Base-by-base conservation (phyloP, 2,888 invertebrate species). In the Glyphotaelius pellucidus region DNA sequence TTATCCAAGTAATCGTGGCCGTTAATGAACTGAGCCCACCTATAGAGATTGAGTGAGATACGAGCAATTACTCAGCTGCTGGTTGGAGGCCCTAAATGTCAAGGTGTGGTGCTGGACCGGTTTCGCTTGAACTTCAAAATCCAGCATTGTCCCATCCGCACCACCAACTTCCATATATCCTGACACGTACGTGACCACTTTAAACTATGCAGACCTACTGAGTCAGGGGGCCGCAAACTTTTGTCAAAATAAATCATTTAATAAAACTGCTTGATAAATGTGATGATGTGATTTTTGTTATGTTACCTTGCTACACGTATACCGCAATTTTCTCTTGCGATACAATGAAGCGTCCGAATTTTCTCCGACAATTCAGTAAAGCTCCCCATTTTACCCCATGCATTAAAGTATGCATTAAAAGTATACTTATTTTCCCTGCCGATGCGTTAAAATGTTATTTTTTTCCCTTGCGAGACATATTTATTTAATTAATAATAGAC, bases 71-170 rank as follows among this genome's bases (percentile, higher is more conserved):
- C 32, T 83, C 83, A 38, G 83, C 25, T 35, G 83, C 35, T 83
- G 32, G 35, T 83, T 2, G 25, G 19, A 67, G 25, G 25, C 85
- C 35, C 30, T 19, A 87, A 87, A 87, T 87, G 87, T 87, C 87
- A 87, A 87, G 87, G 87, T 67, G 52, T 67, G 31, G 52, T 87
- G 52, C 47, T 47, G 25, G 32, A 12, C 52, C 67, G 87, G 87
- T 32, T 87, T 87, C 52, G 19, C 87, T 87, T 87, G 87, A 87
- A 87, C 87, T 87, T 87, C 87, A 87, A 86, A 86, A 83, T 35
- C 35, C 38, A 30, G 30, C 35, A 86, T 86, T 42, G 81, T 81
- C 81, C 32, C 32, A 81, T 81, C 31, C 19, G 19, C 19, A 52
- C 52, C 52, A 52, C 14, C 52, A 15, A 19, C 52, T 52, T 52